Base-by-base conservation (phyloP, 2,888 invertebrate species). In the Cheilosia grossa region DNA sequence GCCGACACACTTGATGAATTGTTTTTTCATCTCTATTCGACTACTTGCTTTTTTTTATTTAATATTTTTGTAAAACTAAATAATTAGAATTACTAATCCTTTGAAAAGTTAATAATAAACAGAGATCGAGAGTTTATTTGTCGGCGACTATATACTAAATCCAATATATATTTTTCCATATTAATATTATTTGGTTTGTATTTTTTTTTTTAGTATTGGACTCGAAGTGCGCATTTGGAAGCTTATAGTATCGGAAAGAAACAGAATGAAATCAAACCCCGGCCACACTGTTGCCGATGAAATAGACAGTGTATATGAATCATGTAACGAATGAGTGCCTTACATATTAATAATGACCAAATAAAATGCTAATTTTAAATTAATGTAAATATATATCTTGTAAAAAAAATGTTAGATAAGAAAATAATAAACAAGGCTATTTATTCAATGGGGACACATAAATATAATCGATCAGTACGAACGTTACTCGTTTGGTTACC, bases 181-280 rank as follows among this genome's bases (percentile, higher is more conserved):
- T 4, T 17, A 0, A 21, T 51, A 4, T 17, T 49, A 51, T 24
- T 42, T 56, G 30, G 9, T 30, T 30, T 30, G 2, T 30, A 30
- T 85, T 78, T 88, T 88, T 78, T 88, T 88, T 90, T 90, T 69
- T 92, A 96, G 96, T 90, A 96, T 96, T 67, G 98, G 98, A 49
- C 94, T 96, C 27, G 96, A 97, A 90, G 94, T 98, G 58, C 94
- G 96, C 72, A 93, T 98, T 85, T 98, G 98, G 98, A 95, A 95
- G 83, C 96, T 96, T 0, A 95, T 98, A 70, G 91, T 94, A 78
- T 88, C 88, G 85, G 89, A 90, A 56, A 89, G 91, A 70, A 87
- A 86, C 59, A 88, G 87, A 75, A 73, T 87, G 7, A 86, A 88
- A 7, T 10, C 10, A 17, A 47, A 27, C 21, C 37, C 27, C 17